These are phyloP conservation scores for Platanista minor DNA, from an alignment of 2,113 vertebrate genomes.

Conservation along the genomic window DNA sequence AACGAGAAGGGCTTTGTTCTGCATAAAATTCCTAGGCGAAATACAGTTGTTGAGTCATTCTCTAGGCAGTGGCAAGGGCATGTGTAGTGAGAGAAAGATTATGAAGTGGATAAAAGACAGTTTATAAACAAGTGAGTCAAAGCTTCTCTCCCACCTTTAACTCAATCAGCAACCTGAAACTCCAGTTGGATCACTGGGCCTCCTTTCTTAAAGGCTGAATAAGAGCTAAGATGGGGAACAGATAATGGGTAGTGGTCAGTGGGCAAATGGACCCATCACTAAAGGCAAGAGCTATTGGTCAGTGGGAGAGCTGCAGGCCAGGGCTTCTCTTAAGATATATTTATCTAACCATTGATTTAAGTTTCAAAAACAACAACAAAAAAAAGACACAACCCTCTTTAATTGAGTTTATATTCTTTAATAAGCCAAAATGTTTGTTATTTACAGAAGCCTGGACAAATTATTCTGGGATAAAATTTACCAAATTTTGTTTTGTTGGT, in stretches of 20 bases:
- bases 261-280: neutral
- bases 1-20: neutral
- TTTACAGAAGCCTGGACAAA: neutral
- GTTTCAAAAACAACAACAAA: neutral
- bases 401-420: slow-evolving; percentile 16
- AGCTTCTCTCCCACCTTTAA: neutral
- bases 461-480: slow-evolving; percentile 15
- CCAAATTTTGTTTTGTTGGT: neutral
- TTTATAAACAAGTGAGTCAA: neutral
- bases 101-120: neutral
- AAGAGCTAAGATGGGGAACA: neutral
- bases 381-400: neutral
- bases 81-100: neutral
- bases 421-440: neutral
- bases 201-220: neutral
- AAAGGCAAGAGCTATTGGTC: neutral
- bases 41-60: neutral
- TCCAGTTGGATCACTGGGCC: neutral
- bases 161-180: neutral
- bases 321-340: neutral
- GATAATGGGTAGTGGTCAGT: neutral
- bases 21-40: neutral
- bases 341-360: neutral
- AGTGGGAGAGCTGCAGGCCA: neutral
- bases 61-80: neutral